Conservation (phyloP, 2,113 vertebrate species). For the Gorsachius goisagi region DNA sequence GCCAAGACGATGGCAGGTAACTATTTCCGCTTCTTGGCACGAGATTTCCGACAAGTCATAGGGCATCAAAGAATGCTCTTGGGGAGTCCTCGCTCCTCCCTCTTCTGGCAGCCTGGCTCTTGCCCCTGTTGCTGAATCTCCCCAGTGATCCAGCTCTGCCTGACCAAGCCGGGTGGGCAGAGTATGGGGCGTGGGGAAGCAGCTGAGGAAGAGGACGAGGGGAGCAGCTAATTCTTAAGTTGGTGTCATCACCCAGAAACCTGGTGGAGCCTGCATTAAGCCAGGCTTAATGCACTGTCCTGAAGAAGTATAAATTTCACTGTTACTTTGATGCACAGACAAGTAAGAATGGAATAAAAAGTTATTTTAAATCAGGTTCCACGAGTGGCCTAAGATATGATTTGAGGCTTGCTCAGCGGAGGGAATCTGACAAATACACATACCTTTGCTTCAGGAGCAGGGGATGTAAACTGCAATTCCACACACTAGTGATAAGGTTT, state of each 20-base stretch:
- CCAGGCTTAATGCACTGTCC: not conserved
- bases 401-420: not conserved
- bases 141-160: not conserved
- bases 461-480: not conserved
- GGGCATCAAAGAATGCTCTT: not conserved
- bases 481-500: not conserved
- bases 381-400: not conserved
- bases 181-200: not conserved
- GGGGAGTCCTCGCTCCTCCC: not conserved
- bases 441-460: not conserved
- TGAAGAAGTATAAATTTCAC: not conserved
- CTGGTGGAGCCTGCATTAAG: not conserved
- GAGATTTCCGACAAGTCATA: accelerated
- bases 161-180: not conserved
- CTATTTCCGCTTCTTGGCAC: not conserved
- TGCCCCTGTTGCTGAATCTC: not conserved
- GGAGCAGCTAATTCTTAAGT: not conserved
- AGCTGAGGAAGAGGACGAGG: not conserved
- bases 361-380: not conserved
- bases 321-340: not conserved
- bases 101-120: not conserved
- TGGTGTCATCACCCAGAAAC: not conserved
- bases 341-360: not conserved
- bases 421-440: not conserved
- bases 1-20: conserved; percentile 90